These are phyloP conservation scores for Ladona fulva DNA, from an alignment of 1,140 invertebrate genomes.

Conservation along the genomic window DNA sequence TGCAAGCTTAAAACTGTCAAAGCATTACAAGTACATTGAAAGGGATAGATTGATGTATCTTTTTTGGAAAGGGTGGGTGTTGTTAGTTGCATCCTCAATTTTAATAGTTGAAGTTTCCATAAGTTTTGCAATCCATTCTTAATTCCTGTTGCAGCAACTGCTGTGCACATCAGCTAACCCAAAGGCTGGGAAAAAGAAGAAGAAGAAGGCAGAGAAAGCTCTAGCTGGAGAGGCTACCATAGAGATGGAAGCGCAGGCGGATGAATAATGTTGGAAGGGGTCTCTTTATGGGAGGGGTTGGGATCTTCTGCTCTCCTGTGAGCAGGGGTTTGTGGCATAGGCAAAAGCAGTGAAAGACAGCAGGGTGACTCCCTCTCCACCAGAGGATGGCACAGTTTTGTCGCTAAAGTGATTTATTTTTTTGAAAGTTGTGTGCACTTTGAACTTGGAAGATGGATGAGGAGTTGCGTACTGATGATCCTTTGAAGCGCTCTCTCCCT, in stretches of 20 bases:
- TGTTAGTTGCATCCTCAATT: too few relatives aligned
- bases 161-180: constrained; percentile 63
- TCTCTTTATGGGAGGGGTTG: background rate
- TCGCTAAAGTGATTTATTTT: constrained; percentile 1
- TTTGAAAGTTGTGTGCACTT: background rate
- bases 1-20: too few relatives aligned
- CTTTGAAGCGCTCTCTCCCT: background rate
- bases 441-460: constrained; percentile 1
- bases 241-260: constrained; percentile 51
- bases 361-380: background rate
- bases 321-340: background rate
- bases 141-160: constrained; percentile 47
- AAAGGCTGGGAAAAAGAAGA: constrained; percentile 82
- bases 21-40: too few relatives aligned
- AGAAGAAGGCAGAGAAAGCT: constrained; percentile 60
- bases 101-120: too few relatives aligned
- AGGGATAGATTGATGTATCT: too few relatives aligned
- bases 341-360: background rate
- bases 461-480: background rate
- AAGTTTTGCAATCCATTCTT: background rate
- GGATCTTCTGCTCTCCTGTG: background rate
- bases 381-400: background rate
- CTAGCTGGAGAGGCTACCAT: constrained; percentile 45
- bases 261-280: background rate
- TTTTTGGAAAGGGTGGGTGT: too few relatives aligned